phyloP scores from a whole-genome alignment of 2,113 vertebrate species.

The Melozone crissalis region DNA sequence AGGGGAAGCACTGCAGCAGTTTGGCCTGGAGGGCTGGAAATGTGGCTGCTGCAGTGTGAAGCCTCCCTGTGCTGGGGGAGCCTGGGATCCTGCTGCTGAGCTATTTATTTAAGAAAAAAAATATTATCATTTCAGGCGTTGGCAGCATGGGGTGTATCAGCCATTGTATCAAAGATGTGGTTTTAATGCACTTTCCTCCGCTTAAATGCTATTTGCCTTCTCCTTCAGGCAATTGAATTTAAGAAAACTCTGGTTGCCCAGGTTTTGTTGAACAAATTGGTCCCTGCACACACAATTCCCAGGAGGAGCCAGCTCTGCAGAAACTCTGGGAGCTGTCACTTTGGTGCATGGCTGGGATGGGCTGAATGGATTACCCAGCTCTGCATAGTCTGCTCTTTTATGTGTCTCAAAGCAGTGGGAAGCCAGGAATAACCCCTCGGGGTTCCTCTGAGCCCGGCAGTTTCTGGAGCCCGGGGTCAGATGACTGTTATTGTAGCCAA shows the following conservation, averaged over 20 bases:
- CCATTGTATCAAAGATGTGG: constrained; percentile 66
- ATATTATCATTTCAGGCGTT: constrained; percentile 71
- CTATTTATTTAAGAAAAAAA: constrained; percentile 74
- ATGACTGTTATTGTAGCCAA: constrained; percentile 59
- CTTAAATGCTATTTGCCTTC: constrained; percentile 71
- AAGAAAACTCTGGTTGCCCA: constrained; percentile 66
- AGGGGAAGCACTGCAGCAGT: neutral
- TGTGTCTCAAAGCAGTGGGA: constrained; percentile 51
- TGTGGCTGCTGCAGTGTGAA: neutral
- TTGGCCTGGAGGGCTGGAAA: constrained; percentile 43
- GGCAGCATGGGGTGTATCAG: constrained; percentile 38
- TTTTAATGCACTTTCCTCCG: constrained; percentile 66
- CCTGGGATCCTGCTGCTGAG: constrained; percentile 14
- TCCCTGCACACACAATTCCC: constrained; percentile 45
- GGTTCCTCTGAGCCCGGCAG: constrained; percentile 31
- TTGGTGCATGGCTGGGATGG: constrained; percentile 32
- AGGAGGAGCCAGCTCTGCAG: constrained; percentile 63
- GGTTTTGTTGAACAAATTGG: constrained; percentile 62
- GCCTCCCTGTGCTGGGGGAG: neutral
- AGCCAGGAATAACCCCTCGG: constrained; percentile 32
- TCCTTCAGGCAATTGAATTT: constrained; percentile 73
- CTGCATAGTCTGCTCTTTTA: constrained; percentile 57
- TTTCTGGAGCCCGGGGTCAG: constrained; percentile 45
- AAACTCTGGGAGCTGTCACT: constrained; percentile 64
- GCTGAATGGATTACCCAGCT: constrained; percentile 52